A percentile compares a stretch with the other conserved stretches of the same genome.
phyloP scores from a whole-genome alignment of 2,113 vertebrate species.

The Mola mola region DNA sequence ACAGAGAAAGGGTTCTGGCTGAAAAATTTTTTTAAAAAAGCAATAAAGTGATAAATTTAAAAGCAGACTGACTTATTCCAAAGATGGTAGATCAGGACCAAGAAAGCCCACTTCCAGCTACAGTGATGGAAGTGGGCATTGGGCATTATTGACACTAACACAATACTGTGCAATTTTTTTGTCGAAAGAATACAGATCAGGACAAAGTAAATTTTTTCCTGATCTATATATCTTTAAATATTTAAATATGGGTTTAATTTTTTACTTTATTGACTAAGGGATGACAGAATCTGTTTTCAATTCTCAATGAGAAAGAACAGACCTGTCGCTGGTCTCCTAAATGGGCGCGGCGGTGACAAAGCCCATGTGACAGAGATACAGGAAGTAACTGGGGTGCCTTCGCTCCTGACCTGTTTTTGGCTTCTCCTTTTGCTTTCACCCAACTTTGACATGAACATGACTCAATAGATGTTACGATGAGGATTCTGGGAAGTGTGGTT shows the following conservation, averaged over 20 bases:
- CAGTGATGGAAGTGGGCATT: no score
- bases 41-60: constrained; percentile 12
- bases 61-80: constrained; percentile 18
- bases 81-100: background rate
- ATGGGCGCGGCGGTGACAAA: no score
- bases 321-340: no score
- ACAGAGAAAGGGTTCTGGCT: background rate
- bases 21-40: constrained; percentile 18
- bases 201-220: no score
- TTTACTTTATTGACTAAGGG: background rate
- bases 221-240: no score
- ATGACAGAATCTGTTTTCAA: background rate
- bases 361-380: no score
- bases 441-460: constrained; percentile 19
- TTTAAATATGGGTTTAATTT: no score
- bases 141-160: no score
- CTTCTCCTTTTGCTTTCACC: constrained; percentile 7
- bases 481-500: constrained; percentile 60
- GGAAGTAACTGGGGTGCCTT: background rate
- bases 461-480: constrained; percentile 28
- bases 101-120: no score
- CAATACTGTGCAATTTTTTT: no score
- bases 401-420: background rate
- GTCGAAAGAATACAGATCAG: no score
- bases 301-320: no score